A percentile compares a stretch with the other conserved stretches of the same genome.
These are phyloP conservation scores for Intellagama lesueurii DNA, from an alignment of 2,797 vertebrate species.

Conservation along the genomic window DNA sequence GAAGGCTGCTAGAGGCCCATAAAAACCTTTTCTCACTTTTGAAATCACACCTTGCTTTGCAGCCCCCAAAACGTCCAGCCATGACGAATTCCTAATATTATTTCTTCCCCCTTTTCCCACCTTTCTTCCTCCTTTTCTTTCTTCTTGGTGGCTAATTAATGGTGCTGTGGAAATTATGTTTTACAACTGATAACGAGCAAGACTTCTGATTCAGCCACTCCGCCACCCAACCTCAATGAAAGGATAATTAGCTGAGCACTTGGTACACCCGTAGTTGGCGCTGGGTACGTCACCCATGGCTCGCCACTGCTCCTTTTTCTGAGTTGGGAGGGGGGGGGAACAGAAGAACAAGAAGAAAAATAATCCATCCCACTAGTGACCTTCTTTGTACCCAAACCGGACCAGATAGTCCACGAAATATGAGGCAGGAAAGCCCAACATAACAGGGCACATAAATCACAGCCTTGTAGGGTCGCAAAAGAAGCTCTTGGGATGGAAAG, in stretches of 20 bases:
- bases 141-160: constrained; percentile 73
- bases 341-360: too few relatives aligned
- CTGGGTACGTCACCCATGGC: constrained; percentile 29
- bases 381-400: constrained; percentile 71
- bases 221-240: constrained; percentile 57
- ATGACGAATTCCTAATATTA: constrained; percentile 46
- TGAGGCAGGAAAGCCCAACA: constrained; percentile 54
- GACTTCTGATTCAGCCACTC: constrained; percentile 46
- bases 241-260: constrained; percentile 67
- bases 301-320: constrained; percentile 12
- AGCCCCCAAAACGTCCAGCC: background rate
- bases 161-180: constrained; percentile 67
- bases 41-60: too few relatives aligned
- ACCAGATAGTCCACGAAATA: constrained; percentile 68
- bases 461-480: constrained; percentile 61
- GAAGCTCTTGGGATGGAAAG: background rate
- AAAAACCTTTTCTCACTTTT: background rate
- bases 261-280: constrained; percentile 54
- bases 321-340: background rate
- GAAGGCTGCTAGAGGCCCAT: too few relatives aligned
- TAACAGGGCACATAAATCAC: constrained; percentile 59
- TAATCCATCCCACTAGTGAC: constrained; percentile 52
- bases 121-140: background rate
- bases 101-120: constrained; percentile 30
- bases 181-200: constrained; percentile 71